These are phyloP conservation scores for Thyatira batis DNA, from an alignment of 2,888 invertebrate species.

Conservation along the genomic window DNA sequence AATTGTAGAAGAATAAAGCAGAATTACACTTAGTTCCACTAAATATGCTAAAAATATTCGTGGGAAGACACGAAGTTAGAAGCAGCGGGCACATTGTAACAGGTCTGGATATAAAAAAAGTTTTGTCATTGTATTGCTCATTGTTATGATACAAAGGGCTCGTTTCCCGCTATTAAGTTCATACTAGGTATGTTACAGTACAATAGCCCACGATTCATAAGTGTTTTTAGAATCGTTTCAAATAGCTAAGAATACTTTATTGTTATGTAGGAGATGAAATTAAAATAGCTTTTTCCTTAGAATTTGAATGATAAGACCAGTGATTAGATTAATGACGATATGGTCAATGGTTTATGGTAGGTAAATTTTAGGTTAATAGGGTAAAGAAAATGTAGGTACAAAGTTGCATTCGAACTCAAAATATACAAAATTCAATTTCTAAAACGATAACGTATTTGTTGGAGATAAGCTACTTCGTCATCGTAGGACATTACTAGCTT, in stretches of 20 bases:
- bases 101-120: conserved; percentile 60
- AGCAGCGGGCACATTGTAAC: conserved; percentile 69
- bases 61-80: conserved; percentile 67
- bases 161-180: conserved; percentile 69
- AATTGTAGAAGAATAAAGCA: too few species aligned
- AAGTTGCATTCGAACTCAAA: too few species aligned
- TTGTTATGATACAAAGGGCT: conserved; percentile 71
- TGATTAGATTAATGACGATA: conserved; percentile 69
- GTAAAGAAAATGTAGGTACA: too few species aligned
- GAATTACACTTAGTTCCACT: too few species aligned
- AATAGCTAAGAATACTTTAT: not conserved
- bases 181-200: conserved; percentile 46
- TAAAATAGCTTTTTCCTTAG: not conserved
- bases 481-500: too few species aligned
- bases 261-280: not conserved
- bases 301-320: conserved; percentile 37
- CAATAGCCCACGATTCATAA: conserved; percentile 16
- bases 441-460: too few species aligned
- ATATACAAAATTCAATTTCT: too few species aligned
- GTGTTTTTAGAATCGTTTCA: not conserved
- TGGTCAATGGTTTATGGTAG: not conserved
- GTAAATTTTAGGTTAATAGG: not conserved
- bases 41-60: conserved; percentile 31
- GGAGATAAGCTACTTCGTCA: too few species aligned
- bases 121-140: conserved; percentile 72